Evolutionary conservation across 2,113 vertebrate genomes (phyloP), one percentile per base, ranked within the genome.

Genomic region (Poeciliopsis turrubarensis): DNA sequence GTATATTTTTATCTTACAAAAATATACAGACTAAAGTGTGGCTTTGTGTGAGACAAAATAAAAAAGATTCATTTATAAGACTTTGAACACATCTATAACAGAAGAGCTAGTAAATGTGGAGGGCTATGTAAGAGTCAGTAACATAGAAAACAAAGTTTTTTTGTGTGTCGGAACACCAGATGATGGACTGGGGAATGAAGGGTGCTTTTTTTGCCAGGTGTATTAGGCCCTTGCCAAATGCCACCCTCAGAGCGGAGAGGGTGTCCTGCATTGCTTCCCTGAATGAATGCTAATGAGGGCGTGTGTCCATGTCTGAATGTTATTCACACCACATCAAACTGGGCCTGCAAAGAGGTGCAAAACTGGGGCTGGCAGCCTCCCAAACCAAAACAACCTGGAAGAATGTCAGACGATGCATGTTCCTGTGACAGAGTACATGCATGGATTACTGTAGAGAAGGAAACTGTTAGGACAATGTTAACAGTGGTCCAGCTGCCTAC

Each of bases 281-380:
- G 88, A 92, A 92, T 91, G 89, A 92, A 89, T 93, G 92, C 92
- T 91, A 93, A 93, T 92, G 92, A 92, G 88, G 91, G 91, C 89
- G 86, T 91, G 91, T 92, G 92, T 91, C 89, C 92, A 86, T 89
- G 91, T 94, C 88, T 94, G 89, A 93, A 94, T 93, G 92, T 93
- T 94, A 93, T 93, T 94, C 92, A 94, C 93, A 94, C 91, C 92
- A 91, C 91, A 94, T 95, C 93, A 95, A 93, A 93, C 91, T 93
- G 92, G 82, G 91, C 90, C 87, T 91, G 89, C 91, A 93, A 94
- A 92, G 92, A 93, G 92, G 93, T 93, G 92, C 93, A 93, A 93
- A 94, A 92, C 92, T 91, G 86, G 87, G 80, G 75, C 88, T 95
- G 94, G 94, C 93, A 92, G 88, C 72, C 72, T 89, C 85, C 91